phyloP scores from a whole-genome alignment of 2,797 vertebrate genomes.

The Presbytis comata region DNA sequence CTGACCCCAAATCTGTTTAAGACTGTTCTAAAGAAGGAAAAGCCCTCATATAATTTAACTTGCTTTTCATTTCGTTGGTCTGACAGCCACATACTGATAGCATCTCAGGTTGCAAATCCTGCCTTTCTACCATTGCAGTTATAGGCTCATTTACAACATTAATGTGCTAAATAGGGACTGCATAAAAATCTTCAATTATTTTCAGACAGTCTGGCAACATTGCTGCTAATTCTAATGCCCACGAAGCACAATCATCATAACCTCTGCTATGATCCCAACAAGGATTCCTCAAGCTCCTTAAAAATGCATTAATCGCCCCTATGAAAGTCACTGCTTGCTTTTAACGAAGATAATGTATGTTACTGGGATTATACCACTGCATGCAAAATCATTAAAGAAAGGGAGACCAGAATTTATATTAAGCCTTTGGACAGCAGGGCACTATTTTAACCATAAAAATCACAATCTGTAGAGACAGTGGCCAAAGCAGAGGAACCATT shows the following conservation, averaged over 20 bases:
- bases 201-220: constrained; percentile 31
- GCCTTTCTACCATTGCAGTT: constrained; percentile 40
- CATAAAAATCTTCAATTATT: constrained; percentile 76
- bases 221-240: constrained; percentile 60
- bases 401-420: constrained; percentile 84
- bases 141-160: constrained; percentile 17
- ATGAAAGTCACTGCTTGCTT: constrained; percentile 80
- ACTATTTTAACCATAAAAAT: constrained; percentile 88
- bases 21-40: constrained; percentile 23
- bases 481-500: constrained; percentile 83
- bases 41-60: constrained; percentile 11
- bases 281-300: constrained; percentile 75
- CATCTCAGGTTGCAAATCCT: constrained; percentile 4
- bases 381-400: constrained; percentile 82
- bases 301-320: constrained; percentile 80
- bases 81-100: neutral
- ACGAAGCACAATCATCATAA: constrained; percentile 62
- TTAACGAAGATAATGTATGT: constrained; percentile 84
- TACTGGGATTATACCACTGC: constrained; percentile 81
- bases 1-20: constrained; percentile 48
- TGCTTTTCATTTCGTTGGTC: neutral
- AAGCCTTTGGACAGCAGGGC: constrained; percentile 78
- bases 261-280: constrained; percentile 70
- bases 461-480: constrained; percentile 82
- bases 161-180: constrained; percentile 55